Percentiles rank a stretch among this genome's conserved stretches.
These are phyloP conservation scores for Hylyphantes graminicola DNA, from an alignment of 1,140 invertebrate species.

Conservation along the genomic window DNA sequence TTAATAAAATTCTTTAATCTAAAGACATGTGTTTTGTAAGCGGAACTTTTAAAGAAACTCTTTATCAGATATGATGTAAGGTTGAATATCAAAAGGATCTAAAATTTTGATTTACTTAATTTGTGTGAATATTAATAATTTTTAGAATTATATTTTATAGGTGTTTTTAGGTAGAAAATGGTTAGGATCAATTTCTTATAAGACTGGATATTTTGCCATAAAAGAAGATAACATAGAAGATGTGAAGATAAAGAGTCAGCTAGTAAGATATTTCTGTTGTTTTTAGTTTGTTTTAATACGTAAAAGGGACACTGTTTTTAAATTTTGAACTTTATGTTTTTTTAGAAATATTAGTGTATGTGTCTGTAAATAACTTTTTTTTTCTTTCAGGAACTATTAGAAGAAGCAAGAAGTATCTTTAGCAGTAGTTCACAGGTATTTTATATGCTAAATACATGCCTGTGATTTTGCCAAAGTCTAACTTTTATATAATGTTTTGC, in stretches of 20 bases:
- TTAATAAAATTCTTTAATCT: too few species aligned
- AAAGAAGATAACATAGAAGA: conserved; percentile 64
- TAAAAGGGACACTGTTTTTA: not conserved
- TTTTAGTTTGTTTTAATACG: not conserved
- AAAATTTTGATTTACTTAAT: not conserved
- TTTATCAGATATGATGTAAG: too few species aligned
- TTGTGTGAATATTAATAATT: not conserved
- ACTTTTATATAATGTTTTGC: too few species aligned
- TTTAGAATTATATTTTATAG: too few species aligned
- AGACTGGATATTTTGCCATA: conserved; percentile 80
- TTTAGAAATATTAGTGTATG: not conserved
- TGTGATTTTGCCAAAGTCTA: too few species aligned
- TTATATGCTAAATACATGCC: too few species aligned
- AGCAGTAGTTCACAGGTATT: too few species aligned
- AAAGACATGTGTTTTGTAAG: too few species aligned
- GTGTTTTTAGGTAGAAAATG: conserved; percentile 84
- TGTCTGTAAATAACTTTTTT: not conserved
- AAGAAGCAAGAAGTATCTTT: conserved; percentile 81
- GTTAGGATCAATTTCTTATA: conserved; percentile 81
- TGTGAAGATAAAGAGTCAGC: not conserved
- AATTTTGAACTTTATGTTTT: not conserved
- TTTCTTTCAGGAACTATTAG: conserved; percentile 76
- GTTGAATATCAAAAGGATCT: too few species aligned
- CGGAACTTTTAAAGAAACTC: too few species aligned
- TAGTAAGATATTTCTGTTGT: not conserved